phyloP scores from a whole-genome alignment of 2,888 invertebrate genomes.

The Leuctra nigra region DNA sequence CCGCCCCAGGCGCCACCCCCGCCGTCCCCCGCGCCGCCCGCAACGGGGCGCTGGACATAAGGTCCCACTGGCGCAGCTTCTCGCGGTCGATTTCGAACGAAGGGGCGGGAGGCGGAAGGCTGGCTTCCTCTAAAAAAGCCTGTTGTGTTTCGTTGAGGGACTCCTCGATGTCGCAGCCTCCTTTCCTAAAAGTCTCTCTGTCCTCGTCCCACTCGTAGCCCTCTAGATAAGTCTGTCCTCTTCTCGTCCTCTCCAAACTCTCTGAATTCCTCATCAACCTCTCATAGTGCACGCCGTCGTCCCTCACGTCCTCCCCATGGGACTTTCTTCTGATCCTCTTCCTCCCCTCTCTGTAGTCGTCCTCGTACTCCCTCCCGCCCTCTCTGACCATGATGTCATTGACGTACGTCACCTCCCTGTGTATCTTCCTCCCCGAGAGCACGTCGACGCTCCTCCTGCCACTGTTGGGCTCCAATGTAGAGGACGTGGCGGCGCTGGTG shows the following conservation, averaged over 20 bases:
- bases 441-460: constrained; percentile 31
- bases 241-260: constrained; percentile 43
- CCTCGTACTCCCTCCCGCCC: constrained; percentile 32
- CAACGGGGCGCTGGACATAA: constrained; percentile 70
- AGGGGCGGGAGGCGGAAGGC: constrained; percentile 38
- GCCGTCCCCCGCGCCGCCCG: constrained; percentile 10
- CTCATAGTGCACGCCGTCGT: constrained; percentile 52
- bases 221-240: constrained; percentile 34
- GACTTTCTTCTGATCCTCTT: constrained; percentile 37
- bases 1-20: constrained; percentile 20
- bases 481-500: constrained; percentile 9
- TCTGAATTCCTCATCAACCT: constrained; percentile 47
- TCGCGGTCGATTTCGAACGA: constrained; percentile 66
- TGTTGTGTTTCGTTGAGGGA: constrained; percentile 11
- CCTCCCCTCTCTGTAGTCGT: constrained; percentile 42
- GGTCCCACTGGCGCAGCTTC: constrained; percentile 81
- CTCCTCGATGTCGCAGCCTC: constrained; percentile 16
- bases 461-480: constrained; percentile 17
- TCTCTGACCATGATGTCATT: constrained; percentile 47
- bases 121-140: constrained; percentile 45
- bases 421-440: constrained; percentile 43
- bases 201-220: constrained; percentile 41
- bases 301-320: constrained; percentile 26
- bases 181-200: constrained; percentile 38
- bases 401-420: constrained; percentile 70